phyloP scores from a whole-genome alignment of 64 coral and sea anemone species.

The Astreopora myriophthalma region DNA sequence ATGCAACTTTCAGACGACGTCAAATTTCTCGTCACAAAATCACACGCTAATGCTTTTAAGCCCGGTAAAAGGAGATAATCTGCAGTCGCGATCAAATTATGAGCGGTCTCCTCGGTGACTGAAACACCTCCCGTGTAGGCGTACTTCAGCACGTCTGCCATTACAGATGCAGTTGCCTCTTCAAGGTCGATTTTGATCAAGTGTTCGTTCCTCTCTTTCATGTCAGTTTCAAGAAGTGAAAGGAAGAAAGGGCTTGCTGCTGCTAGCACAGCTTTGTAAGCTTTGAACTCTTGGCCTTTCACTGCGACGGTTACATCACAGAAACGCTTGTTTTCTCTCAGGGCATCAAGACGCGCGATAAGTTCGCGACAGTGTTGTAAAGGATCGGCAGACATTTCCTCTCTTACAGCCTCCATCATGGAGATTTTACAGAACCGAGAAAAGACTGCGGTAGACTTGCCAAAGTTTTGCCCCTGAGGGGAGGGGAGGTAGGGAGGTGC shows the following conservation, averaged over 20 bases:
- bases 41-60: neutral
- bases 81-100: neutral
- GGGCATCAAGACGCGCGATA: neutral
- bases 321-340: neutral
- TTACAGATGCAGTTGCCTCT: neutral
- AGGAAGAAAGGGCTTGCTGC: neutral
- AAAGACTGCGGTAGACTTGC: no score
- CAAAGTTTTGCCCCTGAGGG: no score
- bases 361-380: neutral
- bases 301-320: neutral
- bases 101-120: neutral
- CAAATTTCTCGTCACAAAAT: neutral
- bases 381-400: neutral
- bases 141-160: conserved; percentile 1
- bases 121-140: neutral
- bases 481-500: no score
- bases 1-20: neutral
- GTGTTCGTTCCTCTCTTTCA: neutral
- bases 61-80: conserved; percentile 9
- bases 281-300: neutral
- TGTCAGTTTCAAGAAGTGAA: neutral
- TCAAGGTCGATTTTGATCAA: conserved; percentile 1
- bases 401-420: neutral
- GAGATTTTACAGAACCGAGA: no score
- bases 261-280: neutral